Conservation (phyloP, 1,140 invertebrate species). For the Euura lappo region DNA sequence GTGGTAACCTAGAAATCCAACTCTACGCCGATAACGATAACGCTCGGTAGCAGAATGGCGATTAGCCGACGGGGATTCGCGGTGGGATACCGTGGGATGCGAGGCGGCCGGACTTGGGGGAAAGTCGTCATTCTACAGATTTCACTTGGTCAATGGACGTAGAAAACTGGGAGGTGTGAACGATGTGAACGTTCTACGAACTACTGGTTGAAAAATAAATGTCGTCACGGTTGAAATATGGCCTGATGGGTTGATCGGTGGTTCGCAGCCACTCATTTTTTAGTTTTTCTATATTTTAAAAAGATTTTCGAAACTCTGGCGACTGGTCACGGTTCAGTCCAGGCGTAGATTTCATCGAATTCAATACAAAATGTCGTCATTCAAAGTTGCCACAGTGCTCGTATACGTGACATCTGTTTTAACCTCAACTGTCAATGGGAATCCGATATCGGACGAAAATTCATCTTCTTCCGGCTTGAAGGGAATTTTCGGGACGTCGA, state of each 20-base stretch:
- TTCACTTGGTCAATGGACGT: too few species aligned
- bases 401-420: constrained; percentile 28
- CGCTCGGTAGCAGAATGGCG: too few species aligned
- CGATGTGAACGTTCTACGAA: too few species aligned
- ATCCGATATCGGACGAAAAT: constrained; percentile 14
- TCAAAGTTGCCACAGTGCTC: constrained; percentile 20
- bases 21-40: too few species aligned
- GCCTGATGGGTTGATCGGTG: constrained; percentile 25
- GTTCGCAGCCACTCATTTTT: constrained; percentile 32
- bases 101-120: too few species aligned
- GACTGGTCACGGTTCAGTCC: not conserved
- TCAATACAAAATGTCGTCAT: constrained; percentile 19
- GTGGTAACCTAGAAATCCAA: not conserved
- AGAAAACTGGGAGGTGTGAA: too few species aligned
- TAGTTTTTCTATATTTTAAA: constrained; percentile 36
- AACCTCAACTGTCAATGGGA: constrained; percentile 34
- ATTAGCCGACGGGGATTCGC: too few species aligned
- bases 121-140: too few species aligned
- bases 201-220: too few species aligned
- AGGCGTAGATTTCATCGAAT: constrained; percentile 8
- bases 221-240: constrained; percentile 17
- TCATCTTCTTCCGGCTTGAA: not conserved
- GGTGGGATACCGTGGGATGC: too few species aligned
- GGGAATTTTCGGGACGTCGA: not conserved
- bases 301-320: constrained; percentile 19